Evolutionary conservation across 2,113 vertebrate species (phyloP), one percentile per base, ranked within the genome.

Genomic region (Hymenochirus boettgeri): DNA sequence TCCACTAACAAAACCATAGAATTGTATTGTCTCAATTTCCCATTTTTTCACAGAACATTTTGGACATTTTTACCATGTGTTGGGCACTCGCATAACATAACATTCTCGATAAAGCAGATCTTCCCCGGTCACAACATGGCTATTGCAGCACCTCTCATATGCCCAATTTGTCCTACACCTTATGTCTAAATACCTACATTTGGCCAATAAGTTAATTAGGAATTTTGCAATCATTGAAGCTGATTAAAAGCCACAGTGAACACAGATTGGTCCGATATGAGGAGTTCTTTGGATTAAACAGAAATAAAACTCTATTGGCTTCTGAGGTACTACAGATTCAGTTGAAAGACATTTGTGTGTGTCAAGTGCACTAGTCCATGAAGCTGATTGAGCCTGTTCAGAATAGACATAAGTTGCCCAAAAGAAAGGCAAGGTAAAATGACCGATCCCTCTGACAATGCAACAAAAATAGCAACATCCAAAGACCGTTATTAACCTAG

Each of bases 391-490:
- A 60, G 5, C 18, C 35, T 53, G 18, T 29, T 21, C 31, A 35
- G 10, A 29, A 33, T 12, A n/a, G n/a, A n/a, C 19, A 53, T 26
- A 21, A n/a, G 56, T 24, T 58, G 55, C 17, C 26, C 23, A 60
- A 45, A 39, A 10, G 50, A 48, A 60, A 47, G 5, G n/a, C 57
- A 52, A 59, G 25, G 10, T 3, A 29, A 29, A 18, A 17, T 25
- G 48, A 33, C 46, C 42, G 51, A 59, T 51, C 54, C 55, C 31
- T 48, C 21, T 21, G 63, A 57, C 29, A 47, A 39, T 27, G 57
- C 27, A 51, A n/a, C 50, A 29, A 18, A 35, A 35, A 35, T 35
- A 35, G 10, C 9, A 51, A 57, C 54, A 66, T 57, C 11, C 57
- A 21, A 22, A 51, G 55, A 46, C 13, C 58, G 52, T 58, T 51